These are phyloP conservation scores for Mactra quadrangularis DNA, from an alignment of 1,140 invertebrate species.

Conservation along the genomic window DNA sequence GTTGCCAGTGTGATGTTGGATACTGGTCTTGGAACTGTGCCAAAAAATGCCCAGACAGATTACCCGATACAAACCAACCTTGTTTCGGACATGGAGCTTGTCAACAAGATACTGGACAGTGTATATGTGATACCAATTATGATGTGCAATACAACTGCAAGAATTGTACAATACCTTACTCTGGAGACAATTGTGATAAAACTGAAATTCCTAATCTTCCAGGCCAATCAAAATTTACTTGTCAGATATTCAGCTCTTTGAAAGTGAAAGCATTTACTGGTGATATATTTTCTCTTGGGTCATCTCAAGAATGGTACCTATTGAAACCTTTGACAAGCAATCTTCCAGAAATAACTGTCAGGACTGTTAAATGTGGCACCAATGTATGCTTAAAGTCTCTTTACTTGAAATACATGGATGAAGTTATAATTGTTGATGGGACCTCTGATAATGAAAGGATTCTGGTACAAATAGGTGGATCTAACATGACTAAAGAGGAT, in stretches of 20 bases:
- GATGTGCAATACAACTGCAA: constrained; percentile 54
- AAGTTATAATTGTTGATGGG: constrained; percentile 40
- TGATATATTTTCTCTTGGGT: constrained; percentile 6
- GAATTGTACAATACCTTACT: constrained; percentile 46
- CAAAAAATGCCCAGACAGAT: constrained; percentile 60
- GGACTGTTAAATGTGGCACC: constrained; percentile 18
- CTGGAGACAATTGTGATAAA: constrained; percentile 56
- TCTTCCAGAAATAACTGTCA: constrained; percentile 10
- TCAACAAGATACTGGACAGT: constrained; percentile 56
- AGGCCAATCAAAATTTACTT: neutral
- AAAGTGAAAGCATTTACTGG: constrained; percentile 16
- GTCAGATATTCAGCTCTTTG: constrained; percentile 21
- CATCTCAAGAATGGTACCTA: constrained; percentile 13
- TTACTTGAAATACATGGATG: constrained; percentile 20
- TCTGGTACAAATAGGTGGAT: neutral
- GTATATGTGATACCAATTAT: constrained; percentile 57
- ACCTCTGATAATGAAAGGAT: constrained; percentile 1
- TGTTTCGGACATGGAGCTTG: constrained; percentile 64
- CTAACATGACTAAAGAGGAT: too few species aligned
- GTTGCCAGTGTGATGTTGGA: constrained; percentile 60
- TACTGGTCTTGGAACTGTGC: constrained; percentile 64
- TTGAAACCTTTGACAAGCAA: neutral
- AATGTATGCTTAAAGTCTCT: constrained; percentile 37
- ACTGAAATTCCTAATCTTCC: constrained; percentile 16
- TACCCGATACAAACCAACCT: neutral